Evolutionary conservation across 2,888 invertebrate genomes (phyloP).

Genomic region (Cosmia pyralina): DNA sequence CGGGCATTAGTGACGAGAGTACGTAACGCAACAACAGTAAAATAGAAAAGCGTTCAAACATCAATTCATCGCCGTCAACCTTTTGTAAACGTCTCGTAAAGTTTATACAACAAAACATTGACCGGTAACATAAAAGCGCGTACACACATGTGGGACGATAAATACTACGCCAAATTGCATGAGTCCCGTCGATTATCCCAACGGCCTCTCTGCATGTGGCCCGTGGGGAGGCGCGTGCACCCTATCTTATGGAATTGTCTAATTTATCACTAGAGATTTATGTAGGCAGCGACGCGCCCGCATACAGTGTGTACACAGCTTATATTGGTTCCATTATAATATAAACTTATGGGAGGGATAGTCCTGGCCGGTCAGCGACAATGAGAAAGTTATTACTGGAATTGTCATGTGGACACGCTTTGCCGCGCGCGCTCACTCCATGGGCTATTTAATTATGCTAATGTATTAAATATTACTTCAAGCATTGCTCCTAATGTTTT

Average conservation of each 20-base stretch:
- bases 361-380: conserved; percentile 63
- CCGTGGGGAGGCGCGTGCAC: conserved; percentile 73
- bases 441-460: conserved; percentile 69
- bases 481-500: conserved; percentile 35
- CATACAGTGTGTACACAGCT: conserved; percentile 72
- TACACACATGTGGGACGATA: conserved; percentile 63
- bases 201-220: conserved; percentile 72
- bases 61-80: conserved; percentile 59
- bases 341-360: conserved; percentile 65
- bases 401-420: conserved; percentile 73
- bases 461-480: conserved; percentile 65
- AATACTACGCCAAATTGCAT: conserved; percentile 75
- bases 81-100: conserved; percentile 68
- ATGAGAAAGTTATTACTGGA: conserved; percentile 74
- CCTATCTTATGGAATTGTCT: conserved; percentile 83
- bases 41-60: conserved; percentile 58
- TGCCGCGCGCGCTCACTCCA: conserved; percentile 64
- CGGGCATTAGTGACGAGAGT: conserved; percentile 48
- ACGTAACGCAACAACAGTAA: conserved; percentile 53
- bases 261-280: conserved; percentile 85
- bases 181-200: conserved; percentile 75
- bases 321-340: conserved; percentile 66
- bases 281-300: conserved; percentile 81
- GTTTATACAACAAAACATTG: conserved; percentile 66
- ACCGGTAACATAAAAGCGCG: conserved; percentile 67